Conservation (phyloP, 2,888 invertebrate species). For the Lumbricus terrestris region DNA sequence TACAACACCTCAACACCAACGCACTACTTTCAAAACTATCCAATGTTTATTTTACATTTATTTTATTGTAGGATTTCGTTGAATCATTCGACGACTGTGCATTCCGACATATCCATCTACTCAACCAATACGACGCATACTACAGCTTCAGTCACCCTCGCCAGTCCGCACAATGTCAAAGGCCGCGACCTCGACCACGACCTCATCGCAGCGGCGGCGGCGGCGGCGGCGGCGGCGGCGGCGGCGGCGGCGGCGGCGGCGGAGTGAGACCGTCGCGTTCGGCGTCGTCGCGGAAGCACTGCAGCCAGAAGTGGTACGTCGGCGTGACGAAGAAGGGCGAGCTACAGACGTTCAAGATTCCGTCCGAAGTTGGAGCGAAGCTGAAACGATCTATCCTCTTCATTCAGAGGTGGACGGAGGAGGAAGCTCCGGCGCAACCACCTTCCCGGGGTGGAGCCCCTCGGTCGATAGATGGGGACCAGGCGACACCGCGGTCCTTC, state of each 20-base stretch:
- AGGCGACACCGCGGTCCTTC: neutral
- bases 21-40: too few species aligned
- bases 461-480: neutral
- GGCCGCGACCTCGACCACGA: neutral
- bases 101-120: neutral
- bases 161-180: neutral
- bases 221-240: neutral
- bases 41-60: too few species aligned
- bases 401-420: neutral
- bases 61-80: neutral
- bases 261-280: neutral
- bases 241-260: neutral
- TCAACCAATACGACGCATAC: neutral
- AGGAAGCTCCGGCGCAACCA: neutral
- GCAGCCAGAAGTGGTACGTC: neutral
- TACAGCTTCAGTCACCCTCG: slow-evolving; percentile 11
- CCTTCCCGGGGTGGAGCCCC: neutral
- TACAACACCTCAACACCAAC: too few species aligned
- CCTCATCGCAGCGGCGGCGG: neutral
- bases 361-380: neutral
- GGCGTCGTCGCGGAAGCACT: neutral
- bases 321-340: neutral
- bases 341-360: neutral
- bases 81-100: neutral
- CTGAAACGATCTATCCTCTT: neutral